These are phyloP conservation scores for Tychaedon coryphoeus DNA, from an alignment of 2,113 vertebrate species.

Conservation along the genomic window DNA sequence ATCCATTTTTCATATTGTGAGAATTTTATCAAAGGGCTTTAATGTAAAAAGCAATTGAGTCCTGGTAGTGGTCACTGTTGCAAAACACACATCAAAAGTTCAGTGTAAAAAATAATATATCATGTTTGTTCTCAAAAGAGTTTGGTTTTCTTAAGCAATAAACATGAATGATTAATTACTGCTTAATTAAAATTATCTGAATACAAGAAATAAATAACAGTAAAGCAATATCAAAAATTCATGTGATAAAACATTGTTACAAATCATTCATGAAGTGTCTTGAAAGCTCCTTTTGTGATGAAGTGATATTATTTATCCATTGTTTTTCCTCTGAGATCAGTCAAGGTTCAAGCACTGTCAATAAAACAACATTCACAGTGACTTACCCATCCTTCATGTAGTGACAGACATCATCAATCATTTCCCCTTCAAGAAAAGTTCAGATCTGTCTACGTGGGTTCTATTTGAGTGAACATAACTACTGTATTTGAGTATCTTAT, in stretches of 20 bases:
- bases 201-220: neutral
- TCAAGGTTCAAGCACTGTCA: neutral
- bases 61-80: neutral
- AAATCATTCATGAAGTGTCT: neutral
- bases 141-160: neutral
- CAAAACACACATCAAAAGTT: neutral
- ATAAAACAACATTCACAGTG: neutral
- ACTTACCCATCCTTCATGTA: neutral
- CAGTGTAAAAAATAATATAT: neutral
- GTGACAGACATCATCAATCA: neutral
- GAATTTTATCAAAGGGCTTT: neutral
- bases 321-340: slow-evolving; percentile 39
- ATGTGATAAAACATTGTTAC: neutral
- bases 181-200: neutral
- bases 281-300: neutral
- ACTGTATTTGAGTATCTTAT: neutral
- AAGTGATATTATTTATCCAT: neutral
- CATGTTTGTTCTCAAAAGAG: neutral
- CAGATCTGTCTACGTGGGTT: neutral
- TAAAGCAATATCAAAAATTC: neutral
- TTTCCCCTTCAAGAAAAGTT: neutral
- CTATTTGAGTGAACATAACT: neutral
- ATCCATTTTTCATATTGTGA: neutral
- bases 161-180: neutral
- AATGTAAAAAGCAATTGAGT: neutral